Evolutionary conservation across 2,797 vertebrate species (phyloP).

Genomic region (Gobio occitaniae): DNA sequence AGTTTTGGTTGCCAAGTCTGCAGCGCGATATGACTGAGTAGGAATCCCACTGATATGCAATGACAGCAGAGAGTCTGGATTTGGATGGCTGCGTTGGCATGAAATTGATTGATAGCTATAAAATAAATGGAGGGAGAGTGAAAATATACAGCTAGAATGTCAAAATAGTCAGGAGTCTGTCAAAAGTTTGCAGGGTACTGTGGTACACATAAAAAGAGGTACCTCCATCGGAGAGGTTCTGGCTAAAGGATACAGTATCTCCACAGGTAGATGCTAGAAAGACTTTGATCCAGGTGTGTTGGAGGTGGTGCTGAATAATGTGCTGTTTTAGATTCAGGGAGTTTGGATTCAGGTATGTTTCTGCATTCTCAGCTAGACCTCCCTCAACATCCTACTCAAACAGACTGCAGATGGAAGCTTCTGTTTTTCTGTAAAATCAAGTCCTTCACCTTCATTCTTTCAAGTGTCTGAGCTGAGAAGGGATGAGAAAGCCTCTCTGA

Average conservation of each 20-base stretch:
- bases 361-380: conserved; percentile 23
- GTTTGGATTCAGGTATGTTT: conserved; percentile 1
- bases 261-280: not conserved
- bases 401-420: conserved; percentile 1
- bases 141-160: conserved; percentile 51
- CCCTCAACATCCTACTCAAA: conserved; percentile 7
- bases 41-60: conserved; percentile 24
- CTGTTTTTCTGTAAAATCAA: conserved; percentile 8
- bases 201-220: not conserved
- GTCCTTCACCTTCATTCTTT: conserved; percentile 15
- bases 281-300: conserved; percentile 2
- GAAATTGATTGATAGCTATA: conserved; percentile 30
- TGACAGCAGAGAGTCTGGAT: conserved; percentile 16
- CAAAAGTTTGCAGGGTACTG: conserved; percentile 3
- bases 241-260: not conserved
- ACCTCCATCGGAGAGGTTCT: not conserved
- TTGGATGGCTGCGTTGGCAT: conserved; percentile 32
- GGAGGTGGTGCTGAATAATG: conserved; percentile 5
- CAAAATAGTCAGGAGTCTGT: not conserved
- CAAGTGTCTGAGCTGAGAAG: conserved; percentile 37
- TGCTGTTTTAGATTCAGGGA: conserved; percentile 23
- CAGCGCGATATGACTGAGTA: conserved; percentile 7
- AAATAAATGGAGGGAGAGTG: conserved; percentile 29
- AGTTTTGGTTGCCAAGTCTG: conserved; percentile 28
- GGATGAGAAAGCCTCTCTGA: conserved; percentile 68